Conservation (phyloP, 2,797 vertebrate genomes). For the Sebastes hubbsi region DNA sequence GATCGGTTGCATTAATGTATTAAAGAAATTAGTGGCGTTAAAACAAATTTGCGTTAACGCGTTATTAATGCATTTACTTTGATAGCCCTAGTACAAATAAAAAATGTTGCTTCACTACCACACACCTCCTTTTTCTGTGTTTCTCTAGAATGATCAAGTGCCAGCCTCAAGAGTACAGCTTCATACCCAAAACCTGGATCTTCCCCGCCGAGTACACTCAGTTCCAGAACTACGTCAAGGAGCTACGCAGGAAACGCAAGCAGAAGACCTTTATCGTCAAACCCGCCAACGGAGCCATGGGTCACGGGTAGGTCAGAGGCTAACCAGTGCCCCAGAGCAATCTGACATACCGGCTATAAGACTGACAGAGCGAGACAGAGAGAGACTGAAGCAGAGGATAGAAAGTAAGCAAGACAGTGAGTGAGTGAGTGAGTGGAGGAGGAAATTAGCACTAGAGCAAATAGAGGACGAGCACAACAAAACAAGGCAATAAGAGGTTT, state of each 20-base stretch:
- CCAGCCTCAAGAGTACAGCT: slow-evolving; percentile 96
- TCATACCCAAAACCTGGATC: slow-evolving; percentile 98
- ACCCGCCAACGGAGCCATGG: slow-evolving; percentile 98
- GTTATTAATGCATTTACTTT: too few species aligned
- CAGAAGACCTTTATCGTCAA: slow-evolving; percentile 99
- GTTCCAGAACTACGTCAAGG: slow-evolving; percentile 98
- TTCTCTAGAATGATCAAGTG: slow-evolving; percentile 93
- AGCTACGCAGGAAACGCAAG: slow-evolving; percentile 94
- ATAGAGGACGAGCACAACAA: slow-evolving; percentile 50
- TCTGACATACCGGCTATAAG: background rate
- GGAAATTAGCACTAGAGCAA: slow-evolving; percentile 41
- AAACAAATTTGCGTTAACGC: too few species aligned
- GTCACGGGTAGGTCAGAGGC: slow-evolving; percentile 91
- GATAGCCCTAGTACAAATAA: background rate
- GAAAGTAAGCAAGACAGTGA: background rate
- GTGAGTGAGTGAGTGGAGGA: background rate
- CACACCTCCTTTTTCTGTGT: background rate
- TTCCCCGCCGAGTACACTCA: slow-evolving; percentile 97
- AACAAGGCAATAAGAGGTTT: slow-evolving; percentile 50
- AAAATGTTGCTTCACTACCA: background rate
- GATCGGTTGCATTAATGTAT: too few species aligned
- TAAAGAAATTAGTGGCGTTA: too few species aligned
- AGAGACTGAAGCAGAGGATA: slow-evolving; percentile 17
- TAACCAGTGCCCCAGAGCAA: background rate
- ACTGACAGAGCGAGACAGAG: background rate